Percentiles rank a stretch among this genome's conserved stretches.
Evolutionary conservation across 1,140 invertebrate species (phyloP).

Genomic region (Drosophila pectinifera): DNA sequence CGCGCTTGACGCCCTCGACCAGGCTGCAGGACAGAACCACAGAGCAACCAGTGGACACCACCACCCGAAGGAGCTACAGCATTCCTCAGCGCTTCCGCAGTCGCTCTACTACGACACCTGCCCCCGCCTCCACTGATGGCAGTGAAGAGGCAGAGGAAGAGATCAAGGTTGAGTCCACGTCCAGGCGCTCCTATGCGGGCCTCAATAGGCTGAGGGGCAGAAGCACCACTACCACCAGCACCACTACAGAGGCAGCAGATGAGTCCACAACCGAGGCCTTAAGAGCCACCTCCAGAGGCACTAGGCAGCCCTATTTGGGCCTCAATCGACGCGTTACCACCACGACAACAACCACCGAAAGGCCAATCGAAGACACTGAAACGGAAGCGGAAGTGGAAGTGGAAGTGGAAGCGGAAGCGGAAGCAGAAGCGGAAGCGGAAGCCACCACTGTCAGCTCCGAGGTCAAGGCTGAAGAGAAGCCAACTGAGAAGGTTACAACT

Average conservation of each 20-base stretch:
- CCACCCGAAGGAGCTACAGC: constrained; percentile 25
- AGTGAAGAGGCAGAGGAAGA: no score
- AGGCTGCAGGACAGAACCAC: constrained; percentile 6
- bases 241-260: neutral
- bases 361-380: neutral
- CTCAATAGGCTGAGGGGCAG: constrained; percentile 26
- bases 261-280: constrained; percentile 9
- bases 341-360: constrained; percentile 26
- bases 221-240: constrained; percentile 16
- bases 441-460: constrained; percentile 5
- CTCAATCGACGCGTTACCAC: constrained; percentile 17
- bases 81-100: constrained; percentile 39
- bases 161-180: constrained; percentile 17
- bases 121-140: no score
- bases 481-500: no score
- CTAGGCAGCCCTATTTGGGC: constrained; percentile 28
- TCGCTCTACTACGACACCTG: constrained; percentile 24
- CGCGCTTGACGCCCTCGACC: constrained; percentile 34
- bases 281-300: neutral
- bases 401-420: neutral
- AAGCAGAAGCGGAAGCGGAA: neutral
- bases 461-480: neutral
- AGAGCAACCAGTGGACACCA: constrained; percentile 6
- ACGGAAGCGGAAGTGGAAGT: neutral
- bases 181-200: constrained; percentile 11